A percentile compares a stretch with the other conserved stretches of the same genome.
phyloP scores from a whole-genome alignment of 2,888 invertebrate genomes.

The Mechanitis mazaeus region DNA sequence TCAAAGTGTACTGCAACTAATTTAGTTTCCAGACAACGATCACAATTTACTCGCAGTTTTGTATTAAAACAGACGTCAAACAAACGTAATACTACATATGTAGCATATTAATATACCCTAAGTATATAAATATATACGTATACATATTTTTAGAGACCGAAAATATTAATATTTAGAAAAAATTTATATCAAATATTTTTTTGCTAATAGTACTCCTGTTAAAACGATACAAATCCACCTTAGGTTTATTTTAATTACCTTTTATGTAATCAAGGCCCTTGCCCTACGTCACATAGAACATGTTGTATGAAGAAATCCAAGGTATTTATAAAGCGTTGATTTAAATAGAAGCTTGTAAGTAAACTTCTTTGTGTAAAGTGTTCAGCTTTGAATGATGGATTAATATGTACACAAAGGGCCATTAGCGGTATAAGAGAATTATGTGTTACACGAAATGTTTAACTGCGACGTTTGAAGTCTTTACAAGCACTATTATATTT shows the following conservation, averaged over 20 bases:
- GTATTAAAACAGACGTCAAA: no score
- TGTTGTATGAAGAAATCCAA: neutral
- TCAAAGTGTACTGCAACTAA: no score
- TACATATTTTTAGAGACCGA: no score
- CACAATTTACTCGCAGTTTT: no score
- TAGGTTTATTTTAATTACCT: neutral
- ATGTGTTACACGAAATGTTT: constrained; percentile 15
- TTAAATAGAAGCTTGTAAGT: constrained; percentile 16
- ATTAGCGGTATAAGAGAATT: constrained; percentile 18
- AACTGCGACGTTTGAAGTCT: neutral
- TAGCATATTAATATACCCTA: no score
- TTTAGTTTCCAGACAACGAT: no score
- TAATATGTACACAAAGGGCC: constrained; percentile 13
- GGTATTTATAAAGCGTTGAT: constrained; percentile 15
- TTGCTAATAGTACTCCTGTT: no score
- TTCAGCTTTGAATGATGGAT: constrained; percentile 25
- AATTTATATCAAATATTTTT: no score
- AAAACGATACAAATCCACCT: no score
- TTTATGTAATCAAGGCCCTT: neutral
- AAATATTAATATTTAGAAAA: no score
- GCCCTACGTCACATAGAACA: neutral
- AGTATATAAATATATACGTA: no score
- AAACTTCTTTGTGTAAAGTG: constrained; percentile 22
- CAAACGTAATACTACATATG: no score
- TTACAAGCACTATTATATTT: neutral